Base-by-base conservation (phyloP, 2,888 invertebrate species). In the Digitonthophagus gazella region DNA sequence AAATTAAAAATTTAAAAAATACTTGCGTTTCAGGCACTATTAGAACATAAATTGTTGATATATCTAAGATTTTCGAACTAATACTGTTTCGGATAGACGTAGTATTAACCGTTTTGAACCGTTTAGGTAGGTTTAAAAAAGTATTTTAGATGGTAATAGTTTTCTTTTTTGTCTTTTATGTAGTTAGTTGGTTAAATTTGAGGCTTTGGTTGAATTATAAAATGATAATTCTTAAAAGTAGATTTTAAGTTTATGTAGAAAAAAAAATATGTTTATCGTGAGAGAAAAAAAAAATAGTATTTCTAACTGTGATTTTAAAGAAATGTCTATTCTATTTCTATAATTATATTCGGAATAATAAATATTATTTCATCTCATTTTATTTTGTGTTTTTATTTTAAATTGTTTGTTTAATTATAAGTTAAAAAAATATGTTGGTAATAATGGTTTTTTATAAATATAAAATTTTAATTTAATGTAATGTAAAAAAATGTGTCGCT, bases 271-370 rank as follows among this genome's bases (percentile, higher is more conserved):
- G 66, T 44, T 8, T 69, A 69, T 70, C 68, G 68, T 70, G 70
- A 67, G 19, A 64, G n/a, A n/a, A n/a, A n/a, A n/a, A n/a, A 16
- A 56, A 71, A 70, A 68, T 69, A 73, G 79, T 79, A 79, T 78
- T 80, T 79, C 78, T 78, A 79, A 80, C 80, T 80, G 80, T 80
- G 80, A 80, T 80, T 79, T 75, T 65, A 72, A 63, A 68, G 73
- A 76, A 78, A 75, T 76, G 75, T 76, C 75, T 73, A 74, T 77
- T 77, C 75, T 79, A 77, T 77, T 78, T 78, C 78, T 78, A 76
- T 76, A 78, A 76, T 67, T 55, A 67, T 44, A 44, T 44, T 44
- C 28, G 28, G 28, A 44, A 44, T 58, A 70, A 69, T 67, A 65
- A 58, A 67, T 68, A 70, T 70, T 68, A 67, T 67, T 44, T 65